phyloP scores from a whole-genome alignment of 1,140 invertebrate species.

The Drosophila paulistorum region DNA sequence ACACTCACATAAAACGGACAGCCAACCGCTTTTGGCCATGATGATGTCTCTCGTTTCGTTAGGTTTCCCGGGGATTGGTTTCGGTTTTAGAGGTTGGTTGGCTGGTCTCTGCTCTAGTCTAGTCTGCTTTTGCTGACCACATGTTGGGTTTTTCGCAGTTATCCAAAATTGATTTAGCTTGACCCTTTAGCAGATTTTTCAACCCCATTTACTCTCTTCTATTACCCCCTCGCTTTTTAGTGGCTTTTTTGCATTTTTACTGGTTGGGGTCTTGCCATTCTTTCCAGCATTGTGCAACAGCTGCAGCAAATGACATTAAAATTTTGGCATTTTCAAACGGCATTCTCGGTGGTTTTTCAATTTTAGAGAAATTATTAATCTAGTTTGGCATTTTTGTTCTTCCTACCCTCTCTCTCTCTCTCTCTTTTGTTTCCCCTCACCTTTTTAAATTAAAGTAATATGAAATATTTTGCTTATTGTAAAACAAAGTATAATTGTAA shows the following conservation, averaged over 20 bases:
- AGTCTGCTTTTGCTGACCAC: slow-evolving; percentile 37
- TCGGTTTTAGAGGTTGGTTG: slow-evolving; percentile 9
- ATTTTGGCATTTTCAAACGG: slow-evolving; percentile 46
- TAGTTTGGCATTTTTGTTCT: neutral
- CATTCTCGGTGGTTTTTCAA: slow-evolving; percentile 3
- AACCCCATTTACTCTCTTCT: neutral
- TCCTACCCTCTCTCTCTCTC: neutral
- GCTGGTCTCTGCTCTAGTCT: neutral
- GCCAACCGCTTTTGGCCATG: slow-evolving; percentile 14
- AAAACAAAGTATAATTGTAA: too few relatives aligned
- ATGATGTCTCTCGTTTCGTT: slow-evolving; percentile 22
- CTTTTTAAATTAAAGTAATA: neutral
- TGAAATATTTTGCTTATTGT: neutral
- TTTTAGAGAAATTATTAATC: slow-evolving; percentile 16
- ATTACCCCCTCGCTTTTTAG: slow-evolving; percentile 34
- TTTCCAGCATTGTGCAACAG: slow-evolving; percentile 47
- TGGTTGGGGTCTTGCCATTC: slow-evolving; percentile 14
- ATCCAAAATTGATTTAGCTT: slow-evolving; percentile 54
- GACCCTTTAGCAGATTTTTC: slow-evolving; percentile 20
- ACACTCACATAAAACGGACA: neutral
- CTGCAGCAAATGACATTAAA: slow-evolving; percentile 71
- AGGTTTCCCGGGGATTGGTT: neutral
- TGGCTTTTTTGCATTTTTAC: slow-evolving; percentile 23
- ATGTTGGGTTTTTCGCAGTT: slow-evolving; percentile 42
- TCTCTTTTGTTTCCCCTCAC: neutral